phyloP scores from a whole-genome alignment of 2,888 invertebrate genomes.

The Eupithecia tripunctaria region DNA sequence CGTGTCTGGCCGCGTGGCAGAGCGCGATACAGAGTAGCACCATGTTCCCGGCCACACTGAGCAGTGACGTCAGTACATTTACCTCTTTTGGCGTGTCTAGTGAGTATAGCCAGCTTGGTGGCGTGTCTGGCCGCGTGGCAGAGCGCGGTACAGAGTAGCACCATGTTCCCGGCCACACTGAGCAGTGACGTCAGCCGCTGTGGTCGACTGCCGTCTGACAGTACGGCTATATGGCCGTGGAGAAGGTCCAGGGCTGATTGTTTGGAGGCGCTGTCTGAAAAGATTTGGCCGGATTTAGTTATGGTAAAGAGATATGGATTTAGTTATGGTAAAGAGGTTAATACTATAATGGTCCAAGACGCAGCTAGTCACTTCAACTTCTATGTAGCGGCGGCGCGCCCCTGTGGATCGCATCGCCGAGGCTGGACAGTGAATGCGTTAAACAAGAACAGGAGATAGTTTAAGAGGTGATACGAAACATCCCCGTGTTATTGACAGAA shows the following conservation, averaged over 20 bases:
- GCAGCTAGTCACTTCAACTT: too few species aligned
- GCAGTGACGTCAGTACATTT: not conserved
- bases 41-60: conserved; percentile 11
- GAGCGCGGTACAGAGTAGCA: conserved; percentile 78
- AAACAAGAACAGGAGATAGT: not conserved
- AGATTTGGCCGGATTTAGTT: not conserved
- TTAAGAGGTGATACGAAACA: not conserved
- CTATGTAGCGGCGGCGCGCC: too few species aligned
- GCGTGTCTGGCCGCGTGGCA: conserved; percentile 55
- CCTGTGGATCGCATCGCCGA: too few species aligned
- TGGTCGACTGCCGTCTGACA: conserved; percentile 70
- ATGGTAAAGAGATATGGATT: not conserved
- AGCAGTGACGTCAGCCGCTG: conserved; percentile 85
- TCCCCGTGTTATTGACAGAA: not conserved
- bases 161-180: conserved; percentile 79
- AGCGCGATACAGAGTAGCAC: conserved; percentile 80
- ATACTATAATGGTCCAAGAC: too few species aligned
- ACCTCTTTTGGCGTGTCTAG: conserved; percentile 64
- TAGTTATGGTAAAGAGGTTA: too few species aligned
- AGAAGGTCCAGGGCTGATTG: conserved; percentile 86
- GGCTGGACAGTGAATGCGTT: too few species aligned
- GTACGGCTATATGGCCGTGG: conserved; percentile 86
- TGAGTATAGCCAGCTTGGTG: conserved; percentile 65
- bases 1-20: conserved; percentile 54
- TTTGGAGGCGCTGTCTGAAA: conserved; percentile 85